A percentile compares a stretch with the other conserved stretches of the same genome.
Evolutionary conservation across 2,888 invertebrate species (phyloP).

Genomic region (Trachelus tabidus): DNA sequence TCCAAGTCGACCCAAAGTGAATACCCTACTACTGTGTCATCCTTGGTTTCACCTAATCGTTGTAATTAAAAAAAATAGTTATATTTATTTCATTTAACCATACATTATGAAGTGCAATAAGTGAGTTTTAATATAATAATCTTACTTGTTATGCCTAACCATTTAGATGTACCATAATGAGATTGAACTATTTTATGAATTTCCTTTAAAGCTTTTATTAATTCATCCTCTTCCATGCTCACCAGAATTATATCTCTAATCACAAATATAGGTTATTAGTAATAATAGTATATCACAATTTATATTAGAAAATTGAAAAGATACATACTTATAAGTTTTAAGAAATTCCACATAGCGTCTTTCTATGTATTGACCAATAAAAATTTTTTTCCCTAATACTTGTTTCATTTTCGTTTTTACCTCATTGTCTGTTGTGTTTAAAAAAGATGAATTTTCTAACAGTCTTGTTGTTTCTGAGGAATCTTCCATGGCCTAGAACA

Average conservation of each 20-base stretch:
- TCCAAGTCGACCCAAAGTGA: slow-evolving; percentile 47
- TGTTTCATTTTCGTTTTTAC: not conserved
- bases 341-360: slow-evolving; percentile 44
- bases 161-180: slow-evolving; percentile 31
- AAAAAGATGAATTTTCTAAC: not conserved
- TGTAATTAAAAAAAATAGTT: not conserved
- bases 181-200: slow-evolving; percentile 24
- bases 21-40: slow-evolving; percentile 30
- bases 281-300: not conserved
- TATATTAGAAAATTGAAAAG: not conserved
- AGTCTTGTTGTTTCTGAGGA: not conserved
- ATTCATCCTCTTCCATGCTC: slow-evolving; percentile 36
- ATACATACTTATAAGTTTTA: slow-evolving; percentile 41
- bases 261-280: slow-evolving; percentile 10
- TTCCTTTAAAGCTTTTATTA: slow-evolving; percentile 34
- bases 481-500: not conserved
- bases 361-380: slow-evolving; percentile 47
- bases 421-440: not conserved
- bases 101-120: not conserved
- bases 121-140: not conserved
- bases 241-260: slow-evolving; percentile 46
- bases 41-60: slow-evolving; percentile 27
- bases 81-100: not conserved
- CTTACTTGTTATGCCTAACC: slow-evolving; percentile 46
- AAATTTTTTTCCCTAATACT: slow-evolving; percentile 29